phyloP scores from a whole-genome alignment of 2,888 invertebrate genomes.

The Sicus ferrugineus region DNA sequence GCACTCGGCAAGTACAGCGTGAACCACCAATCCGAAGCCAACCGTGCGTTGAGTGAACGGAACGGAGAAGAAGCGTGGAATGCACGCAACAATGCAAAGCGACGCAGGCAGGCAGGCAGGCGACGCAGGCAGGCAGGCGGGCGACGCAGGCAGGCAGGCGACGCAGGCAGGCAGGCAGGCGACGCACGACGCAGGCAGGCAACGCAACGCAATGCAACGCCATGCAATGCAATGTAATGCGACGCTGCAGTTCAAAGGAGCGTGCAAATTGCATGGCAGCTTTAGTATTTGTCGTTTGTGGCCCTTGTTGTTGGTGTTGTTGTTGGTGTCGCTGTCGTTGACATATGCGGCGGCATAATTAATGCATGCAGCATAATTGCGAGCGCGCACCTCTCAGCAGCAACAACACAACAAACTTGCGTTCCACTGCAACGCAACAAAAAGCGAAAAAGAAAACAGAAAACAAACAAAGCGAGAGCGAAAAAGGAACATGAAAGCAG shows the following conservation, averaged over 20 bases:
- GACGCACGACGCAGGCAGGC: neutral
- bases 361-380: slow-evolving; percentile 33
- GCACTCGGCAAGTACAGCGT: slow-evolving; percentile 11
- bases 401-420: slow-evolving; percentile 20
- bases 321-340: slow-evolving; percentile 22
- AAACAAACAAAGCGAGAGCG: neutral
- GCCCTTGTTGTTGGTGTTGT: slow-evolving; percentile 3
- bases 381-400: slow-evolving; percentile 22
- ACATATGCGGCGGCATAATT: slow-evolving; percentile 32
- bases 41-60: slow-evolving; percentile 17
- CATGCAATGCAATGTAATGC: slow-evolving; percentile 25
- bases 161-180: neutral
- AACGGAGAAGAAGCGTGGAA: slow-evolving; percentile 5
- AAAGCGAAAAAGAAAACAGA: neutral
- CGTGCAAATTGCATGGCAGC: slow-evolving; percentile 30
- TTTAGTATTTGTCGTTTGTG: neutral
- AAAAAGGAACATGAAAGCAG: neutral
- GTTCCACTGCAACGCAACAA: slow-evolving; percentile 15
- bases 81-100: slow-evolving; percentile 17
- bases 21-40: slow-evolving; percentile 33
- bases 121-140: neutral
- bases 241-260: slow-evolving; percentile 27
- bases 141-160: neutral
- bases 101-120: too few species aligned
- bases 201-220: slow-evolving; percentile 8